Percentiles rank a stretch among this genome's conserved stretches.
Evolutionary conservation across 2,888 invertebrate species (phyloP).

Genomic region (Pycnomerus fuliginosus): DNA sequence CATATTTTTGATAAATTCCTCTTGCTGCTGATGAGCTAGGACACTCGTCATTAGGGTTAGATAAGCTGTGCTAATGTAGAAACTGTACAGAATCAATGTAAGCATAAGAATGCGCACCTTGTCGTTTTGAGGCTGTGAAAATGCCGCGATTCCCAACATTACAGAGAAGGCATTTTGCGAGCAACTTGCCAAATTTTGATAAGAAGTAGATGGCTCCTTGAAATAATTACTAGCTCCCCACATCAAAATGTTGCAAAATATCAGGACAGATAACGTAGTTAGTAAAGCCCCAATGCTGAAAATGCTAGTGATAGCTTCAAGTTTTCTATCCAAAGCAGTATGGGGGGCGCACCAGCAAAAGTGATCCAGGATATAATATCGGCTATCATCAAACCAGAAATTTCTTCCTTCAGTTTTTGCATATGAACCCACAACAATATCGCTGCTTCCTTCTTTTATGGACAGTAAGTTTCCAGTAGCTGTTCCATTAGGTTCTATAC

Average conservation of each 20-base stretch:
- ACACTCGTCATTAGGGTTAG: background rate
- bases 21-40: background rate
- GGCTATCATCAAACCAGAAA: background rate
- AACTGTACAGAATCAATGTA: background rate
- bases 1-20: background rate
- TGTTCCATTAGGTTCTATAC: background rate
- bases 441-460: background rate
- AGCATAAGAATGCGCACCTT: background rate
- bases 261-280: background rate
- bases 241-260: background rate
- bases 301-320: background rate
- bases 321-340: background rate
- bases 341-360: background rate
- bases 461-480: background rate
- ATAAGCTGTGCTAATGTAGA: background rate
- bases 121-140: background rate
- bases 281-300: background rate
- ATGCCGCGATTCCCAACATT: background rate
- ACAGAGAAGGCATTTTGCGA: background rate
- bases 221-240: background rate
- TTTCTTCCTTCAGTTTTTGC: background rate
- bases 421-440: background rate
- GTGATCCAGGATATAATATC: background rate
- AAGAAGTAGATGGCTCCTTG: background rate
- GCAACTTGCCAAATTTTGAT: background rate